Base-by-base conservation (phyloP, 2,797 vertebrate species). In the Lagocephalus sceleratus region DNA sequence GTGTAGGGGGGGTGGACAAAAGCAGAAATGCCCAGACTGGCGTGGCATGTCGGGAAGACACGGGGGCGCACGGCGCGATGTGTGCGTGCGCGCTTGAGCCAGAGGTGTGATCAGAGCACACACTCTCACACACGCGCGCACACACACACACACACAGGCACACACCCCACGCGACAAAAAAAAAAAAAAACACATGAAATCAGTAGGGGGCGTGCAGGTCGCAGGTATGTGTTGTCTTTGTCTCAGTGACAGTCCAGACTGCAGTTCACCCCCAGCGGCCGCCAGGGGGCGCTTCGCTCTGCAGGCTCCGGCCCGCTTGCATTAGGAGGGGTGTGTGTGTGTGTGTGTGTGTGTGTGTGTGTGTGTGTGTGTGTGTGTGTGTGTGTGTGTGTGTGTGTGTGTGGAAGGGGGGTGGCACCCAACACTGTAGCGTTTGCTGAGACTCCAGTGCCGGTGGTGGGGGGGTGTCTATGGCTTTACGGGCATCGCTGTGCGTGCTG, bases 371-470 rank as follows among this genome's bases (percentile, higher is more conserved):
- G n/a, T n/a, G n/a, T n/a, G n/a, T n/a, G n/a, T n/a, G n/a, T n/a
- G n/a, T n/a, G n/a, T n/a, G n/a, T n/a, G n/a, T n/a, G n/a, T n/a
- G n/a, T n/a, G n/a, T n/a, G n/a, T n/a, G n/a, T n/a, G n/a, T n/a
- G n/a, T n/a, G n/a, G n/a, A n/a, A n/a, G n/a, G n/a, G 57, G 77
- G 73, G 71, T 81, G 73, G 84, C 83, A 85, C 81, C 78, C 83
- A 81, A 63, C 68, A 21, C 45, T 14, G 72, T 29, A 60, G 57
- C 68, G 69, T 14, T 35, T 12, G 32, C 32, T 35, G 32, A 52
- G 42, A 44, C 44, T 70, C 14, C 25, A 32, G n/a, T n/a, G n/a
- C n/a, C n/a, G n/a, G n/a, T 15, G 35, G 53, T 4, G 47, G 47
- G 19, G 61, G 44, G 15, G 54, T 11, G 9, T 14, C 42, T 20